These are phyloP conservation scores for Varanus salvator DNA, from an alignment of 2,113 vertebrate genomes.

Conservation along the genomic window DNA sequence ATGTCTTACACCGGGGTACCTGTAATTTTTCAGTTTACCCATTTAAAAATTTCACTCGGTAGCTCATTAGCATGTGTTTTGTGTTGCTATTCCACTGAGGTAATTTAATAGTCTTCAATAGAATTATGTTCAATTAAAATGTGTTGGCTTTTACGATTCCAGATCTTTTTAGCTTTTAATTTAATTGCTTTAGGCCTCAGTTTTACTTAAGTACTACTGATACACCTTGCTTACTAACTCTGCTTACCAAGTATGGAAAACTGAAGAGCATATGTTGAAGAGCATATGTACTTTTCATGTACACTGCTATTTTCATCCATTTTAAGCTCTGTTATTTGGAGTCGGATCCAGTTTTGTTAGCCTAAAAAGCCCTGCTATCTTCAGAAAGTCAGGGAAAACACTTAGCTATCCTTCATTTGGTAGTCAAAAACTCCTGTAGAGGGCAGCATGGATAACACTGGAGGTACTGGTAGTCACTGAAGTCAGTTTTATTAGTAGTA, in stretches of 20 bases:
- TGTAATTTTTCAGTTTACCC: slow-evolving; percentile 76
- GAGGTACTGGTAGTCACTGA: neutral
- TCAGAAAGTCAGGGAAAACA: neutral
- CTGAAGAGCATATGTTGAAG: neutral
- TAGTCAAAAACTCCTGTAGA: neutral
- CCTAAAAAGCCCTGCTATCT: neutral
- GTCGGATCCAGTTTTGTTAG: neutral
- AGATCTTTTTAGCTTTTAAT: slow-evolving; percentile 72
- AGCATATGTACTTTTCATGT: neutral
- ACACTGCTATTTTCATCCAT: neutral
- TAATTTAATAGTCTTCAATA: slow-evolving; percentile 77
- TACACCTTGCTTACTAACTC: slow-evolving; percentile 54
- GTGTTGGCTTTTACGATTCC: slow-evolving; percentile 69
- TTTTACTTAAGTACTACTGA: slow-evolving; percentile 67
- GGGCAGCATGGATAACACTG: neutral
- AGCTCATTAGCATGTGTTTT: slow-evolving; percentile 74
- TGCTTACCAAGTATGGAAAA: slow-evolving; percentile 56
- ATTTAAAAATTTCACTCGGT: slow-evolving; percentile 75
- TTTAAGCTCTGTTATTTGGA: neutral
- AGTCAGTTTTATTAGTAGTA: no score
- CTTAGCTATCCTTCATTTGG: neutral
- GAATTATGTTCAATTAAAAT: slow-evolving; percentile 77
- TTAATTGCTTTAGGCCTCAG: slow-evolving; percentile 68
- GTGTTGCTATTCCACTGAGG: slow-evolving; percentile 68
- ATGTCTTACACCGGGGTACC: slow-evolving; percentile 83